Base-by-base conservation (phyloP, 2,888 invertebrate genomes). In the Campoletis raptor region DNA sequence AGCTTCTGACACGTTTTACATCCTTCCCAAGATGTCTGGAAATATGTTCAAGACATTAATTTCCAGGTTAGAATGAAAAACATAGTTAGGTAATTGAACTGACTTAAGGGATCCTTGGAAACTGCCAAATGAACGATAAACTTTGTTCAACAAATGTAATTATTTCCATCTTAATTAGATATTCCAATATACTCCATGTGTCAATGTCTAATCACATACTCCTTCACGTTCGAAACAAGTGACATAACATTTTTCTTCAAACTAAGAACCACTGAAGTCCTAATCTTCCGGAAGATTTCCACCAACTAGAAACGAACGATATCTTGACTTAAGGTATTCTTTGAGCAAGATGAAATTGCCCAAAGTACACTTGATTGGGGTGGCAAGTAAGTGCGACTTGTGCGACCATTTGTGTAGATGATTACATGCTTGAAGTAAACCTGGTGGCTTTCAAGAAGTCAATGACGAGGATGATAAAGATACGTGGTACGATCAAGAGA, bases 331-430 rank as follows among this genome's bases (percentile, higher is more conserved):
- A 67, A 48, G 30, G 6, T 52, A n/a, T 73, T 21, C 18, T 81
- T 76, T 84, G 15, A 80, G 87, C 90, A 89, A 89, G 90, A 93
- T 92, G 92, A 93, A 93, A 91, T 93, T 93, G 92, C 91, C 91
- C 9, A 93, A 92, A 93, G 92, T 91, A 90, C 90, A 91, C 88
- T 88, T 90, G 86, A 15, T 18, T 18, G 45, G 83, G 85, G 72
- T 82, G n/a, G 21, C 21, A 67, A 36, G 15, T 57, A 24, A 36
- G 48, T n/a, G 40, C 69, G 48, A 48, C 42, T 24, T 42, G 48
- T n/a, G 40, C 69, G 48, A 48, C 42, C 30, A n/a, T 48, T 76
- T 80, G 48, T 48, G n/a, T 52, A 76, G 85, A 83, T 64, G 83
- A 70, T 85, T 81, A 86, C 87, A 89, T 79, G 61, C 81, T 89